A percentile compares a stretch with the other conserved stretches of the same genome.
Evolutionary conservation across 2,888 invertebrate species (phyloP).

Genomic region (Pseudoips prasinana): DNA sequence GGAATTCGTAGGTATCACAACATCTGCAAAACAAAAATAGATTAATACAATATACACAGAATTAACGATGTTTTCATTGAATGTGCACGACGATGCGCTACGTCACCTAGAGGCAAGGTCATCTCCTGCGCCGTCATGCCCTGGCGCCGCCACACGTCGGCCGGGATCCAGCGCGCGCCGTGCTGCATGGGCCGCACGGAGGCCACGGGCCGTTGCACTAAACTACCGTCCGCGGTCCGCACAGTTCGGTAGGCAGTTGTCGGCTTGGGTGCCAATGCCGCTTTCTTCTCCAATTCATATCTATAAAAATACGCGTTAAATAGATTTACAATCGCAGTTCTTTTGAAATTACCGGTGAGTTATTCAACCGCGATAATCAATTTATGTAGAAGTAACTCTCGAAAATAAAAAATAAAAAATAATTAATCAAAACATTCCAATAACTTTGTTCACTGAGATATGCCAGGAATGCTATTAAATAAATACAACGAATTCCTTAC

Average conservation of each 20-base stretch:
- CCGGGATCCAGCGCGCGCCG: conserved; percentile 90
- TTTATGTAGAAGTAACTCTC: too few relatives aligned
- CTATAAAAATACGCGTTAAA: conserved; percentile 71
- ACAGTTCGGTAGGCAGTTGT: conserved; percentile 83
- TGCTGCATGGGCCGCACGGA: conserved; percentile 92
- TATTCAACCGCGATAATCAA: too few relatives aligned
- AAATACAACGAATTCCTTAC: conserved; percentile 34
- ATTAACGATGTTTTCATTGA: too few relatives aligned
- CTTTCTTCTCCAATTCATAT: conserved; percentile 97
- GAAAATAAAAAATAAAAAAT: too few relatives aligned
- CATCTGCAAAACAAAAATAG: conserved; percentile 79
- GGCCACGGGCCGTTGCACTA: conserved; percentile 85
- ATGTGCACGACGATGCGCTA: too few relatives aligned
- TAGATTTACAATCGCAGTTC: too few relatives aligned
- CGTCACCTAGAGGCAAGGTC: conserved; percentile 85
- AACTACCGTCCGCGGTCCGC: conserved; percentile 84
- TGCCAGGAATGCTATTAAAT: conserved; percentile 43
- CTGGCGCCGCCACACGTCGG: conserved; percentile 95
- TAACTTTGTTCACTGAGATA: conserved; percentile 36
- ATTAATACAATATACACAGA: background rate
- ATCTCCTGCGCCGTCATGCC: conserved; percentile 98
- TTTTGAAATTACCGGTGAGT: too few relatives aligned
- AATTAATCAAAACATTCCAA: conserved; percentile 34
- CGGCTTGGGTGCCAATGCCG: conserved; percentile 84
- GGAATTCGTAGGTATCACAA: conserved; percentile 95